Percentiles rank a stretch among this genome's conserved stretches.
Conservation (phyloP, 2,888 invertebrate genomes). For the Cheiracanthium punctorium region DNA sequence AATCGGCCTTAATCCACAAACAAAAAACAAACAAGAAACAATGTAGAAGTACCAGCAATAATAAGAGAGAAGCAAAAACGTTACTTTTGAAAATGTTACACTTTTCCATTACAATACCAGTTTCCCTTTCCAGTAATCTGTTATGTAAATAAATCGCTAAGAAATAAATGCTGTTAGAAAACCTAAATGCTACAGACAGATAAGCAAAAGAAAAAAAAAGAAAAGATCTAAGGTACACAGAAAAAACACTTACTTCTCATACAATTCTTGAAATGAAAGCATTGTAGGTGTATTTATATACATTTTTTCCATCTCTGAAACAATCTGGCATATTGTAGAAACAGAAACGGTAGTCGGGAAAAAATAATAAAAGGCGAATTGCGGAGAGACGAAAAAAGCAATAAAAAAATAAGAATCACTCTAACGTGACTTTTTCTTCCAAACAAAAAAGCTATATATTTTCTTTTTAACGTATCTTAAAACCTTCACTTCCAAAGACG, state of each 20-base stretch:
- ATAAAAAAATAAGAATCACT: constrained; percentile 9
- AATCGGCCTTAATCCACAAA: no score
- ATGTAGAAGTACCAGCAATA: no score
- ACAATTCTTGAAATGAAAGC: constrained; percentile 46
- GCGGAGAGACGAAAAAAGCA: constrained; percentile 27
- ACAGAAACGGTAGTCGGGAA: no score
- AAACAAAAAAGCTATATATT: constrained; percentile 43
- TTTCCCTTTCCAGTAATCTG: neutral
- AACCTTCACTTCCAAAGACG: constrained; percentile 27
- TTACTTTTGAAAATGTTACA: no score
- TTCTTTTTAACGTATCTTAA: constrained; percentile 39
- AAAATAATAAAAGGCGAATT: constrained; percentile 30
- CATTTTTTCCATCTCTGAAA: constrained; percentile 25
- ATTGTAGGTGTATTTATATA: constrained; percentile 43
- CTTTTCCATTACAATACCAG: neutral
- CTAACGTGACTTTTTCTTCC: constrained; percentile 52
- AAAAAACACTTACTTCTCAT: neutral
- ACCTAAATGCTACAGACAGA: neutral
- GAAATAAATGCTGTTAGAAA: neutral
- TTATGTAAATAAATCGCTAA: neutral
- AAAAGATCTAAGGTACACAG: neutral
- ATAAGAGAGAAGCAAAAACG: no score
- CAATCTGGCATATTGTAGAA: constrained; percentile 39
- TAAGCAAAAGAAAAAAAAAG: neutral
- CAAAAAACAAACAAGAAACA: no score